Conservation (phyloP, 2,797 vertebrate genomes). For the Glyptemys insculpta region DNA sequence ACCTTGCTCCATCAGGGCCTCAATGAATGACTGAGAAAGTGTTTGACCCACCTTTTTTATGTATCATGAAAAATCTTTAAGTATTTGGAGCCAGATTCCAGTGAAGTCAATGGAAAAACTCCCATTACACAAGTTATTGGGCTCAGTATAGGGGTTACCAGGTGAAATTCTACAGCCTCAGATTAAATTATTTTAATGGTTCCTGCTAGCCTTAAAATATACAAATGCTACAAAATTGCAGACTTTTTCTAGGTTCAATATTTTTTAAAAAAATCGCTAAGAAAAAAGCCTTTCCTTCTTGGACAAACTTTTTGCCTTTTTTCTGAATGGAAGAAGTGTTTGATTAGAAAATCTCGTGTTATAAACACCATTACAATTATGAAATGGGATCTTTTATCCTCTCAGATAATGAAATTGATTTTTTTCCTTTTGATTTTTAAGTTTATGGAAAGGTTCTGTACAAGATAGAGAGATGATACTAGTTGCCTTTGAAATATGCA, state of each 20-base stretch:
- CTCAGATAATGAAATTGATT: not conserved
- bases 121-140: not conserved
- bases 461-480: not conserved
- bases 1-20: not conserved
- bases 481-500: constrained; percentile 40
- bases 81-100: not conserved
- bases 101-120: not conserved
- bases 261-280: not conserved
- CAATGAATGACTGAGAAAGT: not conserved
- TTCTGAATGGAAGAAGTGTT: not conserved
- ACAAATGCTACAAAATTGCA: not conserved
- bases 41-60: not conserved
- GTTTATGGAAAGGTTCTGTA: constrained; percentile 25
- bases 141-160: not conserved
- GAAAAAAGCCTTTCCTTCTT: not conserved
- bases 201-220: not conserved
- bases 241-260: not conserved
- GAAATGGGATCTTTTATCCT: constrained; percentile 12
- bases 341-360: not conserved
- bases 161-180: not conserved
- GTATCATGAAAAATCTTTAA: not conserved
- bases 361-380: not conserved
- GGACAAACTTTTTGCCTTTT: not conserved
- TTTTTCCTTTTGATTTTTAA: not conserved
- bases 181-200: not conserved